phyloP scores from a whole-genome alignment of 2,888 invertebrate genomes.

The Philaethria dido region DNA sequence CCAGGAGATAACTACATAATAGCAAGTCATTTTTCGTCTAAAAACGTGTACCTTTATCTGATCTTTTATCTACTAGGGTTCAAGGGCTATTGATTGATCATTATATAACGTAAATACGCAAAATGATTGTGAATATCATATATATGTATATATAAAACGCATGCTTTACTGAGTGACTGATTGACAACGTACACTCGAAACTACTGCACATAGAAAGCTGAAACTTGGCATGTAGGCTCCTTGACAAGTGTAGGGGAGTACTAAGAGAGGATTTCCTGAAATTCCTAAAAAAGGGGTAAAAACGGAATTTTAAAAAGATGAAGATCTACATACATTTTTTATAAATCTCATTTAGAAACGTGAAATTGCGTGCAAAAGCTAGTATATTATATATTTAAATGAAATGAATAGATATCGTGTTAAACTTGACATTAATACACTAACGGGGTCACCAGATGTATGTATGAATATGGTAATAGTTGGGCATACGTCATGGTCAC shows the following conservation, averaged over 20 bases:
- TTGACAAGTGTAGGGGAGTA: too few species aligned
- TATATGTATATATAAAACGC: background rate
- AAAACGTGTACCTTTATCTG: background rate
- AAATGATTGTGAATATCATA: background rate
- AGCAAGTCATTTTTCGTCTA: background rate
- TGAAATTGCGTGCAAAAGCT: background rate
- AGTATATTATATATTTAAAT: background rate
- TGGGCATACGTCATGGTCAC: background rate
- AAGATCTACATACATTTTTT: too few species aligned
- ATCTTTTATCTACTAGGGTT: slow-evolving; percentile 5
- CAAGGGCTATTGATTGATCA: slow-evolving; percentile 6
- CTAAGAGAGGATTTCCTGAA: too few species aligned
- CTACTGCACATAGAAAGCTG: too few species aligned
- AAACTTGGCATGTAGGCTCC: too few species aligned
- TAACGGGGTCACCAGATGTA: slow-evolving; percentile 9
- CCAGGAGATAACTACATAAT: background rate
- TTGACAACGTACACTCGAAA: too few species aligned
- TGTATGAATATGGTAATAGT: background rate
- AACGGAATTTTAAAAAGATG: too few species aligned
- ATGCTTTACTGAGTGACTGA: too few species aligned
- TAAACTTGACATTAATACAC: slow-evolving; percentile 21
- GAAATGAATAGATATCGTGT: background rate
- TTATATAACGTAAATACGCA: slow-evolving; percentile 12
- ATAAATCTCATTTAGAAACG: background rate
- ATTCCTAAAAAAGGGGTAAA: too few species aligned